Percentiles rank a stretch among this genome's conserved stretches.
Conservation (phyloP, 2,113 vertebrate genomes). For the Monopterus albus region DNA sequence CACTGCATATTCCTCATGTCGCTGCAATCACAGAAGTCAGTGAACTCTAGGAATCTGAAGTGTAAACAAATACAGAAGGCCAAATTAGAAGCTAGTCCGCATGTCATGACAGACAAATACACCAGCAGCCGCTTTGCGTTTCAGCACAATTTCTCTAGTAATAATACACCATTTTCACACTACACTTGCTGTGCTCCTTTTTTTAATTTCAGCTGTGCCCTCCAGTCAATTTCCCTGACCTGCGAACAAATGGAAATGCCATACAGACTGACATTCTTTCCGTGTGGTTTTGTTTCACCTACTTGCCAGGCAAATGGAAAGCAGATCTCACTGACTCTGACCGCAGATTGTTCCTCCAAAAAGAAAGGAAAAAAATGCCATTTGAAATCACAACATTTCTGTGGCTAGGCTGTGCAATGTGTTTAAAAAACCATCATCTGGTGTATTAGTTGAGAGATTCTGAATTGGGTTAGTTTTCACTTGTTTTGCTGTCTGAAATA, state of each 20-base stretch:
- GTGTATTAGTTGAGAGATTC: constrained; percentile 7
- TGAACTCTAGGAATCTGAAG: constrained; percentile 31
- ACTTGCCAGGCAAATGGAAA: constrained; percentile 71
- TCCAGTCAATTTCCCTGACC: constrained; percentile 48
- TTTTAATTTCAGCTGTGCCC: constrained; percentile 32
- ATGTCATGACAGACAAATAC: constrained; percentile 21
- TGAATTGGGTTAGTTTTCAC: background rate
- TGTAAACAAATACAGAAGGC: constrained; percentile 47
- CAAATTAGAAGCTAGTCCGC: constrained; percentile 38
- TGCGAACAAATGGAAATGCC: constrained; percentile 63
- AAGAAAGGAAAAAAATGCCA: constrained; percentile 10
- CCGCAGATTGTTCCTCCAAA: constrained; percentile 68
- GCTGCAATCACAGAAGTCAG: constrained; percentile 10
- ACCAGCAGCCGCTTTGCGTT: constrained; percentile 33
- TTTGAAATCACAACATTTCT: constrained; percentile 74
- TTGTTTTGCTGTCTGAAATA: constrained; percentile 19
- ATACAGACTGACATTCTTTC: constrained; percentile 55
- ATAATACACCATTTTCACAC: constrained; percentile 14
- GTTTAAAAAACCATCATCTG: constrained; percentile 43
- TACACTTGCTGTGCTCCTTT: background rate
- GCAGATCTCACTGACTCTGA: constrained; percentile 56
- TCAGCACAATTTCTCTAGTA: constrained; percentile 9
- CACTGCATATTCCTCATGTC: constrained; percentile 7
- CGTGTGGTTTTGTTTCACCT: constrained; percentile 53
- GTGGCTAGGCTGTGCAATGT: constrained; percentile 69